Evolutionary conservation across 2,797 vertebrate genomes (phyloP).

Genomic region (Helostoma temminkii): DNA sequence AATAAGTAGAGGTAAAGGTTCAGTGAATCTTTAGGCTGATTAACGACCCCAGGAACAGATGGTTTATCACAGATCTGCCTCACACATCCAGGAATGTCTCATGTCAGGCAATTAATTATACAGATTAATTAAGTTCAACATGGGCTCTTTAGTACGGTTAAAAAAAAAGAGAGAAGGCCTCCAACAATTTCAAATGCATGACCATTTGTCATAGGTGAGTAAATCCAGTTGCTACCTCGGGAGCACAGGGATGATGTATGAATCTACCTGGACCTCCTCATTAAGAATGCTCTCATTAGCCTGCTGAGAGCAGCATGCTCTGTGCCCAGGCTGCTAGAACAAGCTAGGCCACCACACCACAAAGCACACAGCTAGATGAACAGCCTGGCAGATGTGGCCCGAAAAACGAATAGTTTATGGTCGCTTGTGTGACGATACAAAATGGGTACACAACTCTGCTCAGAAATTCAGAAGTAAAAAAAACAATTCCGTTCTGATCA

Average conservation of each 20-base stretch:
- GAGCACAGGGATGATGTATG: constrained; percentile 71
- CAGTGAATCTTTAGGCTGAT: constrained; percentile 77
- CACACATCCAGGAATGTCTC: constrained; percentile 79
- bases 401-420: constrained; percentile 66
- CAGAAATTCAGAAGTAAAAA: background rate
- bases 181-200: constrained; percentile 65
- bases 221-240: constrained; percentile 69
- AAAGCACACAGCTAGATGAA: constrained; percentile 59
- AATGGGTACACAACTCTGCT: constrained; percentile 19
- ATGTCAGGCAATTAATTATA: constrained; percentile 82
- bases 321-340: constrained; percentile 62
- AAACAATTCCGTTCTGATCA: constrained; percentile 2
- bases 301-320: constrained; percentile 56
- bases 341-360: constrained; percentile 61
- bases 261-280: constrained; percentile 70
- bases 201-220: constrained; percentile 75
- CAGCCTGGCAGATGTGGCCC: constrained; percentile 64
- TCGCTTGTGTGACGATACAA: constrained; percentile 58
- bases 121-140: constrained; percentile 84
- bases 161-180: constrained; percentile 70
- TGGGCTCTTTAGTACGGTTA: constrained; percentile 74
- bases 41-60: constrained; percentile 82
- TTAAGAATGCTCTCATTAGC: constrained; percentile 78
- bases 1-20: constrained; percentile 55
- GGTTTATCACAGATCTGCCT: constrained; percentile 83